Percentiles rank a stretch among this genome's conserved stretches.
phyloP scores from a whole-genome alignment of 2,113 vertebrate genomes.

The Maccullochella peelii region DNA sequence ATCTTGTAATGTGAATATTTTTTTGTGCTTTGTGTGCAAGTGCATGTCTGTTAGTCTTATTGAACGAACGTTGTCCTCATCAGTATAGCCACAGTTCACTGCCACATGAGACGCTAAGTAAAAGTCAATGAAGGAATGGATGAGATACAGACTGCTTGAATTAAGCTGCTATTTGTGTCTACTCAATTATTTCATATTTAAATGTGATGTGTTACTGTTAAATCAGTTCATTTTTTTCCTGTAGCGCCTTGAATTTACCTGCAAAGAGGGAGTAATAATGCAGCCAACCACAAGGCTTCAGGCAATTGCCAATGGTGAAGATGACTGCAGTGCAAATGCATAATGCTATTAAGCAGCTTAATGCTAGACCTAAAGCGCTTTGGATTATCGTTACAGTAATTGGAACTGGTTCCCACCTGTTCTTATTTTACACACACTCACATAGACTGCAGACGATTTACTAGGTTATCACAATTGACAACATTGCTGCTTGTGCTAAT shows the following conservation, averaged over 20 bases:
- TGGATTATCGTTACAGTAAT: constrained; percentile 62
- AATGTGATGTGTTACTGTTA: constrained; percentile 28
- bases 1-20: constrained; percentile 41
- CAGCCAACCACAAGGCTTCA: constrained; percentile 40
- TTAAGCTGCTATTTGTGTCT: constrained; percentile 15
- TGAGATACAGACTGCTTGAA: constrained; percentile 25
- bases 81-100: constrained; percentile 22
- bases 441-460: constrained; percentile 24
- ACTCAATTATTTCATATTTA: constrained; percentile 25
- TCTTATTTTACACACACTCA: constrained; percentile 54
- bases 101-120: constrained; percentile 4
- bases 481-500: constrained; percentile 44
- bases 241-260: constrained; percentile 33
- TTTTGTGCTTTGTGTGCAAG: constrained; percentile 19
- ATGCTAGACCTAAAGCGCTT: constrained; percentile 50
- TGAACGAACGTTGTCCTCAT: constrained; percentile 11
- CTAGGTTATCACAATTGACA: constrained; percentile 49
- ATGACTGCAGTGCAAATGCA: constrained; percentile 59
- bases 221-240: constrained; percentile 9
- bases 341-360: constrained; percentile 70
- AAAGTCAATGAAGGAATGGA: constrained; percentile 8
- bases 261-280: constrained; percentile 29
- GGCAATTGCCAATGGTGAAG: constrained; percentile 45
- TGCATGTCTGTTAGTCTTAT: constrained; percentile 10
- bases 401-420: constrained; percentile 65